Evolutionary conservation across 2,797 vertebrate genomes (phyloP).

Genomic region (Melanotaenia trifasciata): DNA sequence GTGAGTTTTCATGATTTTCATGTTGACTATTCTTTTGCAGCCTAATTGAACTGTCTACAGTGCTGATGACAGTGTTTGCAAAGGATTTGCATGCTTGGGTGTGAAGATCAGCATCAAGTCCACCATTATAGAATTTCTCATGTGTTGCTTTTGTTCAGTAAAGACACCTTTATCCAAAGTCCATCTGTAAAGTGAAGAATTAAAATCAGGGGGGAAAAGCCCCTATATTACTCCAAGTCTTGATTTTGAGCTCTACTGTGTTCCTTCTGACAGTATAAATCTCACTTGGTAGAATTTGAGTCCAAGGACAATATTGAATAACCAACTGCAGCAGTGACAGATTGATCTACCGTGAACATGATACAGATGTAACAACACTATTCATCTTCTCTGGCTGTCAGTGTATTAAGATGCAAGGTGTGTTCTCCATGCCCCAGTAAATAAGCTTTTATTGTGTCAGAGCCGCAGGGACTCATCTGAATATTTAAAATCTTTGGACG

Average conservation of each 20-base stretch:
- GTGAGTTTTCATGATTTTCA: slow-evolving; percentile 41
- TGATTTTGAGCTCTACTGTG: slow-evolving; percentile 41
- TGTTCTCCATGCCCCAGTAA: slow-evolving; percentile 73
- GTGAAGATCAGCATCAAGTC: slow-evolving; percentile 35
- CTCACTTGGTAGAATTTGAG: slow-evolving; percentile 66
- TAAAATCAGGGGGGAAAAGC: slow-evolving; percentile 47
- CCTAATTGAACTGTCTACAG: slow-evolving; percentile 41
- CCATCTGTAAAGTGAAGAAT: slow-evolving; percentile 41
- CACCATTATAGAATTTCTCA: slow-evolving; percentile 34
- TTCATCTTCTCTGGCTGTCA: slow-evolving; percentile 72
- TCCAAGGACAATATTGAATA: slow-evolving; percentile 78
- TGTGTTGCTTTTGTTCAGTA: slow-evolving; percentile 26
- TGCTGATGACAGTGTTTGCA: slow-evolving; percentile 31
- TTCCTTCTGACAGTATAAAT: slow-evolving; percentile 59
- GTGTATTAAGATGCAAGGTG: slow-evolving; percentile 76
- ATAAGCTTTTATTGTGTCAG: slow-evolving; percentile 77
- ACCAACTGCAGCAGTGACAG: slow-evolving; percentile 63
- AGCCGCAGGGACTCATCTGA: slow-evolving; percentile 74
- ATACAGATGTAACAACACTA: slow-evolving; percentile 73
- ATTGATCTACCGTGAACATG: slow-evolving; percentile 76
- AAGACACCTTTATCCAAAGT: slow-evolving; percentile 33
- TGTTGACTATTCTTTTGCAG: slow-evolving; percentile 48
- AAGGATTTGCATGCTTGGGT: slow-evolving; percentile 19
- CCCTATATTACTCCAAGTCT: slow-evolving; percentile 25
- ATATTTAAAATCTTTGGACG: slow-evolving; percentile 79